Evolutionary conservation across 2,113 vertebrate genomes (phyloP).

Genomic region (Nibea coibor): DNA sequence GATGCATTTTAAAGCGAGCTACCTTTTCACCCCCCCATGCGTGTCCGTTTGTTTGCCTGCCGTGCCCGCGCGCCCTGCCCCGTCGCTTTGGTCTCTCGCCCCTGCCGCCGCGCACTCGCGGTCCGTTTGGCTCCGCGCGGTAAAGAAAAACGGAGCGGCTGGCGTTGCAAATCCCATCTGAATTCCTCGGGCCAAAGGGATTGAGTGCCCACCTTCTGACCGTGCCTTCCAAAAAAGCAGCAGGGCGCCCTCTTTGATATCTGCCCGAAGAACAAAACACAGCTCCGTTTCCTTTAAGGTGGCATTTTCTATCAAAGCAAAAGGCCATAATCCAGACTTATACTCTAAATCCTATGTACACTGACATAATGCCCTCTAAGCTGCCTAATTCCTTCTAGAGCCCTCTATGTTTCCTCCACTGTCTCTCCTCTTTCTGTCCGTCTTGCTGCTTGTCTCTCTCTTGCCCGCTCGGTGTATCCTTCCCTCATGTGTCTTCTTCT

Average conservation of each 20-base stretch:
- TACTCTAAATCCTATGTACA: constrained; percentile 82
- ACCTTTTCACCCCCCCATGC: not conserved
- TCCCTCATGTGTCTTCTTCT: constrained; percentile 43
- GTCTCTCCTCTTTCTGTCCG: constrained; percentile 53
- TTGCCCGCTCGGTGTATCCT: constrained; percentile 32
- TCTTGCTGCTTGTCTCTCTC: constrained; percentile 43
- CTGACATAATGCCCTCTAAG: constrained; percentile 84
- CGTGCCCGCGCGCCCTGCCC: not conserved
- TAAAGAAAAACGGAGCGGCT: constrained; percentile 37
- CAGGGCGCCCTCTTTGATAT: constrained; percentile 72
- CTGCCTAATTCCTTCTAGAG: constrained; percentile 81
- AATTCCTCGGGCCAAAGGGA: constrained; percentile 63
- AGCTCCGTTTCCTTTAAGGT: constrained; percentile 74
- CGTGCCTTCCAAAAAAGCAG: constrained; percentile 62
- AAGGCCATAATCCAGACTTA: constrained; percentile 83
- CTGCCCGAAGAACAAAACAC: constrained; percentile 71
- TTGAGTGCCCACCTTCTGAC: constrained; percentile 71
- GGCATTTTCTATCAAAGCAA: constrained; percentile 82
- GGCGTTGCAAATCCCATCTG: constrained; percentile 66
- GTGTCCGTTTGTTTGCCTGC: constrained; percentile 19
- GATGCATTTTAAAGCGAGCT: constrained; percentile 26
- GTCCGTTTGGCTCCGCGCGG: constrained; percentile 46
- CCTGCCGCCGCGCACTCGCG: too few species aligned
- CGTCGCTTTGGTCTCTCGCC: not conserved
- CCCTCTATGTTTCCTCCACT: constrained; percentile 72